Evolutionary conservation across 2,113 vertebrate genomes (phyloP), one percentile per base, ranked within the genome.

Genomic region (Rhipidura dahli): DNA sequence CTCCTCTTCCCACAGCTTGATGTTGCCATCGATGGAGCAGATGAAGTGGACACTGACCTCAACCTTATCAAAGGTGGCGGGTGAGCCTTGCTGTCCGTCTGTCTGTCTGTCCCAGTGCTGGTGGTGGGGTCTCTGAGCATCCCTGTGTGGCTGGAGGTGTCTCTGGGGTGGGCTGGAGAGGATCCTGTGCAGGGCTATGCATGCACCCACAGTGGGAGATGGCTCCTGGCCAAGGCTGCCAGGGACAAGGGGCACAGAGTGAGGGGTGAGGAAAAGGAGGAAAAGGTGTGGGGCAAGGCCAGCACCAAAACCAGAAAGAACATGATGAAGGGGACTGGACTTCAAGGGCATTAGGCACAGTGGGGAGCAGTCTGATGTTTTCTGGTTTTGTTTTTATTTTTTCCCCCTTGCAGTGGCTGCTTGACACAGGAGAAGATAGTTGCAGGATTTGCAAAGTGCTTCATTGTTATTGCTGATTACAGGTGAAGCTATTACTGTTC

Each of bases 351-450:
- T 39, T 26, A 42, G 44, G n/a, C 53, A 45, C 24, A 35, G 3
- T 30, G 72, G 59, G 31, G 20, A 77, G 16, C 57, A 76, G 13
- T 61, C 60, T 56, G 51, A 65, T 49, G 20, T 50, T 87, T 77
- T 42, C 68, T 95, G 63, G 27, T 44, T 78, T 63, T 75, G 9
- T 49, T 71, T 31, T 73, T 42, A 8, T 44, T 90, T 89, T 57
- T 83, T 56, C 30, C 13, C 53, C n/a, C 44, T 70, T 26, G 27
- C 97, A 99, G 99, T 51, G 99, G 99, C 95, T 99, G 99, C 91
- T 96, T 99, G 97, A 98, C 99, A 0, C 99, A 99, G 97, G 99
- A 99, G 98, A 99, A 99, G 98, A 99, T 99, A 6, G 98, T 99
- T 33, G 99, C 99, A 20, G 98, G 99, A 85, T 99, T 98, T 92